Percentiles rank a stretch among this genome's conserved stretches.
phyloP scores from a whole-genome alignment of 2,797 vertebrate genomes.

The Heteromormyrus szaboi region DNA sequence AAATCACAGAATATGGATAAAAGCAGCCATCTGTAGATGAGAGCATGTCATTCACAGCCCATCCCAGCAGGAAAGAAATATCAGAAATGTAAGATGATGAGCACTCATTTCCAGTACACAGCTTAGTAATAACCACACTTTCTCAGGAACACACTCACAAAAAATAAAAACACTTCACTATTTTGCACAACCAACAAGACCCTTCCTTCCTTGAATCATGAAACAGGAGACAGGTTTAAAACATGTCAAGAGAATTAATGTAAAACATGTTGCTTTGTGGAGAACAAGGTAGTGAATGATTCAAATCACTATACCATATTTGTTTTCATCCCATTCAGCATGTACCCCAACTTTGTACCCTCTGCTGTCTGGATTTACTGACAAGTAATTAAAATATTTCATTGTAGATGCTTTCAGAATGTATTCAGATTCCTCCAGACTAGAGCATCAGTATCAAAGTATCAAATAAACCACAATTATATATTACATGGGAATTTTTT shows the following conservation, averaged over 20 bases:
- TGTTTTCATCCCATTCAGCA: background rate
- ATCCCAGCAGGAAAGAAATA: background rate
- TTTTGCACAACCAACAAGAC: background rate
- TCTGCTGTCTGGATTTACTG: background rate
- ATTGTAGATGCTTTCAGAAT: background rate
- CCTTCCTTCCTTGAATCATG: background rate
- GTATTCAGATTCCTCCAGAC: background rate
- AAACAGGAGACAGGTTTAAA: background rate
- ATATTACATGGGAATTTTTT: background rate
- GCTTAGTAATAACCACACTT: background rate
- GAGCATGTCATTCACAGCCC: background rate
- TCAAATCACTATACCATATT: background rate
- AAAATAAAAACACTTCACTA: background rate
- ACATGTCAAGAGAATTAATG: background rate
- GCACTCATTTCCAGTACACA: background rate
- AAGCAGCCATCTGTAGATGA: background rate
- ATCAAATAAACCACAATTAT: background rate
- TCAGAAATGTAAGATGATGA: background rate
- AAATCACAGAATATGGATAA: background rate
- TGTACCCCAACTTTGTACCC: background rate
- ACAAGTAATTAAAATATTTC: background rate
- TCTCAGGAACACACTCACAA: background rate
- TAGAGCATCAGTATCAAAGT: background rate
- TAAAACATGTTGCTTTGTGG: background rate
- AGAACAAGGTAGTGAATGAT: background rate